phyloP scores from a whole-genome alignment of 2,797 vertebrate species.

The Molossus molossus region DNA sequence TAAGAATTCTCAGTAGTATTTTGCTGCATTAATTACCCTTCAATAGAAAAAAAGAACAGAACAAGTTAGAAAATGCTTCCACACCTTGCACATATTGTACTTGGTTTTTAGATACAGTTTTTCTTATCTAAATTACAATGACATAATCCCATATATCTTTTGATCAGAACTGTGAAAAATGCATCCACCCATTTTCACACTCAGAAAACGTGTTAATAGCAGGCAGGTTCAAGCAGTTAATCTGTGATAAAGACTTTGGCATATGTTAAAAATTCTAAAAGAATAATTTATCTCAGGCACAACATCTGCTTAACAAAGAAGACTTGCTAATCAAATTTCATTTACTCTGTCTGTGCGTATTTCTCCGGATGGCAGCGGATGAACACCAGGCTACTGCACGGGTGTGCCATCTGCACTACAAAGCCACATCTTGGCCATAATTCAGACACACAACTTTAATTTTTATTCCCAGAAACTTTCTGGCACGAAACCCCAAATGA shows the following conservation, averaged over 20 bases:
- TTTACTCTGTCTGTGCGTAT: slow-evolving; percentile 70
- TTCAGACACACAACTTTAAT: slow-evolving; percentile 57
- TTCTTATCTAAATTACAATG: slow-evolving; percentile 34
- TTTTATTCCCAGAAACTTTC: slow-evolving; percentile 71
- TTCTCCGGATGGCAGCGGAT: slow-evolving; percentile 56
- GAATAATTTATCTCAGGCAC: slow-evolving; percentile 69
- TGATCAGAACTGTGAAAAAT: slow-evolving; percentile 70
- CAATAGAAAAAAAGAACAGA: background rate
- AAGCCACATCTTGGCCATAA: slow-evolving; percentile 46
- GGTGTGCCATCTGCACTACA: slow-evolving; percentile 47
- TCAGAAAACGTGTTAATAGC: slow-evolving; percentile 58
- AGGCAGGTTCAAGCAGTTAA: slow-evolving; percentile 79
- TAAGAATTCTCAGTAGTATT: background rate
- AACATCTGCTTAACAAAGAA: slow-evolving; percentile 76
- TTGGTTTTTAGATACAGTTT: background rate
- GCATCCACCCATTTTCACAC: slow-evolving; percentile 53
- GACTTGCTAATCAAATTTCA: slow-evolving; percentile 76
- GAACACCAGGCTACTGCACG: background rate
- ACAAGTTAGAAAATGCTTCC: background rate
- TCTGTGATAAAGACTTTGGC: slow-evolving; percentile 79
- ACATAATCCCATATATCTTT: background rate
- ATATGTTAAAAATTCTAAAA: slow-evolving; percentile 79
- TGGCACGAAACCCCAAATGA: slow-evolving; percentile 2
- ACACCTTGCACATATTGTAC: background rate
- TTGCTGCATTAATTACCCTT: background rate